Percentiles rank a stretch among this genome's conserved stretches.
These are phyloP conservation scores for Stegostoma tigrinum DNA, from an alignment of 2,113 vertebrate genomes.

Conservation along the genomic window DNA sequence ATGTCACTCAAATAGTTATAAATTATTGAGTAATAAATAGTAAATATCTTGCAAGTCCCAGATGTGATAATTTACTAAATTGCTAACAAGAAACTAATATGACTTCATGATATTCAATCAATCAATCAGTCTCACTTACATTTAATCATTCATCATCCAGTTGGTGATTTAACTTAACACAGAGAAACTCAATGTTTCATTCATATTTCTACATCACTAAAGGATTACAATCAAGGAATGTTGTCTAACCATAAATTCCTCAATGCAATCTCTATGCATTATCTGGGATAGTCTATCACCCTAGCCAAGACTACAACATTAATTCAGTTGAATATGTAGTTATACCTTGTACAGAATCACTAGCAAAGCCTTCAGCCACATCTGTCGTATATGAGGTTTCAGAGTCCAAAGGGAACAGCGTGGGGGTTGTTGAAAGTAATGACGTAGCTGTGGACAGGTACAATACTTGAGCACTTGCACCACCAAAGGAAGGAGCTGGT, in stretches of 20 bases:
- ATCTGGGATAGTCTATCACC: not conserved
- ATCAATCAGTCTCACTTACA: not conserved
- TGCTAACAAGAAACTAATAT: not conserved
- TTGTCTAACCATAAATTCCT: not conserved
- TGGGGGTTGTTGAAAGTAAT: constrained; percentile 96
- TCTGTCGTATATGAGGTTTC: constrained; percentile 88
- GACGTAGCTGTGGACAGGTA: constrained; percentile 88
- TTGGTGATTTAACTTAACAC: not conserved
- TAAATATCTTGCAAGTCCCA: not conserved
- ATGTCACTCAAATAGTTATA: not conserved
- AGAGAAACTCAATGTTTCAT: not conserved
- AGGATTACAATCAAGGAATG: not conserved
- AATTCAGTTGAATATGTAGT: not conserved
- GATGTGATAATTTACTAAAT: not conserved
- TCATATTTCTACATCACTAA: not conserved
- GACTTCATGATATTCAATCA: not conserved
- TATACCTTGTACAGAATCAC: constrained; percentile 95
- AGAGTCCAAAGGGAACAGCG: constrained; percentile 94
- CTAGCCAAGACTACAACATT: not conserved
- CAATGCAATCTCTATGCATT: not conserved
- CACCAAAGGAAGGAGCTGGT: constrained; percentile 93
- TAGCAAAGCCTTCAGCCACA: constrained; percentile 93
- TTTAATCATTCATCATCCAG: not conserved
- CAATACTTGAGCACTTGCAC: constrained; percentile 96
- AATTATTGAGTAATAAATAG: not conserved